phyloP scores from a whole-genome alignment of 2,113 vertebrate genomes.

The Coreoperca whiteheadi region DNA sequence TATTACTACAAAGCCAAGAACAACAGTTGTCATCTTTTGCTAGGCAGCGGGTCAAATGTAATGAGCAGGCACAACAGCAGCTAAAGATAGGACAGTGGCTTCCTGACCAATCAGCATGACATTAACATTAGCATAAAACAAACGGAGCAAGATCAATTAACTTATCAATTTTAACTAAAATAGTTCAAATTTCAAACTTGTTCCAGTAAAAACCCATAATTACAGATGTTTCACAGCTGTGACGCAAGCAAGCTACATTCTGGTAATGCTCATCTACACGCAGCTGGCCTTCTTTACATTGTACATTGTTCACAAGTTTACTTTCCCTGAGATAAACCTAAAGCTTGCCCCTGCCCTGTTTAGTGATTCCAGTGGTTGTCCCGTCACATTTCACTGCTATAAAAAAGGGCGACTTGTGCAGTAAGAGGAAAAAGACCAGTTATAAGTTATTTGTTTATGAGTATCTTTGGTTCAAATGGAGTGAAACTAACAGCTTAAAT shows the following conservation, averaged over 20 bases:
- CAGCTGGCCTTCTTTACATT: constrained; percentile 3
- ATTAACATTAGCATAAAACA: not conserved
- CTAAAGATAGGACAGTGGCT: constrained; percentile 8
- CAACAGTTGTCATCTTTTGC: constrained; percentile 9
- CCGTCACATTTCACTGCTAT: too few relatives aligned
- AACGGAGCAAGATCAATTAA: not conserved
- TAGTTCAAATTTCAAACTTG: not conserved
- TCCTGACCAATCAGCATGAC: constrained; percentile 15
- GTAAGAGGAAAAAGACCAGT: not conserved
- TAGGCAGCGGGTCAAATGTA: constrained; percentile 3
- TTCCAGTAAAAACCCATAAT: not conserved
- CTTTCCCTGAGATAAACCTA: constrained; percentile 14
- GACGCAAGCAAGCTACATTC: not conserved
- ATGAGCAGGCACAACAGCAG: constrained; percentile 3
- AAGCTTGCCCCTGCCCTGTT: not conserved
- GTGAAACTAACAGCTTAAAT: constrained; percentile 23
- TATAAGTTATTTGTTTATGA: constrained; percentile 21
- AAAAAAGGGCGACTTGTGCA: too few relatives aligned
- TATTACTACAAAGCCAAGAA: constrained; percentile 7
- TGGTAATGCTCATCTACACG: not conserved
- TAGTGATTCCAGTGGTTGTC: too few relatives aligned
- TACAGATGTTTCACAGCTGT: not conserved
- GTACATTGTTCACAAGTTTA: not conserved
- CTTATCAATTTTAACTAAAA: not conserved
- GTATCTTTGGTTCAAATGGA: constrained; percentile 41